Conservation (phyloP, 2,113 vertebrate genomes). For the Anseranas semipalmata region DNA sequence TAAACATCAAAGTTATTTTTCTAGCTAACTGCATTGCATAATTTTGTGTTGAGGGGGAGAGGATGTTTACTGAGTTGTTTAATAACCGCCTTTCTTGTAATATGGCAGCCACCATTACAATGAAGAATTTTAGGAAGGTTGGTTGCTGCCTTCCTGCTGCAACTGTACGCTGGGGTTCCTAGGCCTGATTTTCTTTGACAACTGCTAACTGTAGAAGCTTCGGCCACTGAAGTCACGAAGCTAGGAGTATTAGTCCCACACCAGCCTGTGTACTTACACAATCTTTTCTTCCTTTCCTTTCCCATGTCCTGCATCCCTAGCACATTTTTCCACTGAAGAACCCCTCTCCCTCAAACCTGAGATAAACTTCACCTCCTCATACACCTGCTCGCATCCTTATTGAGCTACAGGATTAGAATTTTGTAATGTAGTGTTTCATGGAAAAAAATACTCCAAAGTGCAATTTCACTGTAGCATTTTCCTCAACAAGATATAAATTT, state of each 20-base stretch:
- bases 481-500: background rate
- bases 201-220: background rate
- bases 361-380: background rate
- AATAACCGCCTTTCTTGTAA: background rate
- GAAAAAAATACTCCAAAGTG: background rate
- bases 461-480: background rate
- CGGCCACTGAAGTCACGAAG: too few species aligned
- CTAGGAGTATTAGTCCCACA: background rate
- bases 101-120: background rate
- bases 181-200: background rate
- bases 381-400: background rate
- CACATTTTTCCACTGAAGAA: background rate
- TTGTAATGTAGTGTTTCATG: background rate
- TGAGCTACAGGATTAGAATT: background rate
- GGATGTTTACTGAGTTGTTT: background rate
- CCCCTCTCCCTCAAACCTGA: background rate
- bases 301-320: background rate
- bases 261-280: background rate
- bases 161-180: background rate
- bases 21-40: background rate
- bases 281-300: background rate
- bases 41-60: background rate
- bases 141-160: background rate
- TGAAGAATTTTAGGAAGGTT: background rate
- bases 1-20: background rate